Conservation (phyloP, 64 coral and sea anemone genomes). For the Porites lutea region DNA sequence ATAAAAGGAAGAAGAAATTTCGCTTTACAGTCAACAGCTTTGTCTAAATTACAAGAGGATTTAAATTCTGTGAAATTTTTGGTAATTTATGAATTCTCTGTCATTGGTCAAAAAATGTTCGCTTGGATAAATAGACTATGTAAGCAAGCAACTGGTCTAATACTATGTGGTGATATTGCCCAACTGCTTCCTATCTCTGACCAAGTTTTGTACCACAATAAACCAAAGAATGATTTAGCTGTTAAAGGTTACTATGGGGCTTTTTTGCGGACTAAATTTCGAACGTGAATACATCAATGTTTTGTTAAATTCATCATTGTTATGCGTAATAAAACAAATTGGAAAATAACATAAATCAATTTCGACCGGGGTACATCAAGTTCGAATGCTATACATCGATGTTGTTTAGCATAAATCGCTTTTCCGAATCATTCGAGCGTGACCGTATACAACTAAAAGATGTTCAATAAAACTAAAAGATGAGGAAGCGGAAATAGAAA, state of each 20-base stretch:
- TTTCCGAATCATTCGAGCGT: slow-evolving; percentile 9
- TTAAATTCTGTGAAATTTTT: slow-evolving; percentile 47
- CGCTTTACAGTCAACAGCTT: slow-evolving; percentile 31
- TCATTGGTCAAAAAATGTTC: slow-evolving; percentile 62
- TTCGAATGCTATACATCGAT: background rate
- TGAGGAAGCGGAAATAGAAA: slow-evolving; percentile 4
- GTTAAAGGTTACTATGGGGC: slow-evolving; percentile 16
- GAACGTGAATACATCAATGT: too few relatives aligned
- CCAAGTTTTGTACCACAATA: slow-evolving; percentile 52
- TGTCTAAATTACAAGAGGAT: slow-evolving; percentile 51
- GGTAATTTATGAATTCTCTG: slow-evolving; percentile 71
- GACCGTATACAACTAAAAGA: background rate
- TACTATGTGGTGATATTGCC: slow-evolving; percentile 62
- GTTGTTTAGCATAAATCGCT: background rate
- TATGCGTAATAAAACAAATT: too few relatives aligned
- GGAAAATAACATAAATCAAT: background rate
- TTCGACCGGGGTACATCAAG: background rate
- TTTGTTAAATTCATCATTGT: too few relatives aligned
- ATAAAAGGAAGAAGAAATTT: slow-evolving; percentile 38
- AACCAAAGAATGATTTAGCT: slow-evolving; percentile 53
- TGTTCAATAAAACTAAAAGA: slow-evolving; percentile 1
- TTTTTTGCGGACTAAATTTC: too few relatives aligned
- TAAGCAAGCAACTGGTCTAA: slow-evolving; percentile 61
- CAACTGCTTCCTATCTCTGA: slow-evolving; percentile 51
- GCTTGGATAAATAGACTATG: slow-evolving; percentile 44